Conservation (phyloP, 2,113 vertebrate species). For the Desmodus rotundus region DNA sequence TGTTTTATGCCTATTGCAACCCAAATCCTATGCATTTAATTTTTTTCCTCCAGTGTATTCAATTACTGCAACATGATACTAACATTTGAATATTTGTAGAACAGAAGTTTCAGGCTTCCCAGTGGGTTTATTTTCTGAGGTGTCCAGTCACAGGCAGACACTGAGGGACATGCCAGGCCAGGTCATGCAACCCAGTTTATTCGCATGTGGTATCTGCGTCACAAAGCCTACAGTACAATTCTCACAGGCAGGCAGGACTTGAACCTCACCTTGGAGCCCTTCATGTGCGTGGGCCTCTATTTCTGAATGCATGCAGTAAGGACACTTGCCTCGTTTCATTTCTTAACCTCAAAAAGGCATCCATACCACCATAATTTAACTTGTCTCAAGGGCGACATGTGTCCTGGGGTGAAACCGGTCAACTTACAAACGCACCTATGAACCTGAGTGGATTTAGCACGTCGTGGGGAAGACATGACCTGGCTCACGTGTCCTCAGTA, state of each 20-base stretch:
- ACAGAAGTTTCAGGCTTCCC: neutral
- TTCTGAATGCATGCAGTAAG: neutral
- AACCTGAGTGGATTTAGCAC: neutral
- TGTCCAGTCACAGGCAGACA: neutral
- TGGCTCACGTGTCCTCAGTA: neutral
- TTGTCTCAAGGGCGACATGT: neutral
- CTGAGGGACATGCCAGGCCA: accelerated
- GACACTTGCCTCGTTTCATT: neutral
- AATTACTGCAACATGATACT: neutral
- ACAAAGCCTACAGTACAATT: neutral
- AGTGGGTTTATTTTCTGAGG: neutral
- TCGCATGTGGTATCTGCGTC: neutral
- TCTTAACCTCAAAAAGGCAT: neutral
- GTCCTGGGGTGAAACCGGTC: neutral
- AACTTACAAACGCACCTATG: neutral
- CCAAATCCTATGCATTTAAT: neutral
- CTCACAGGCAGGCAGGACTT: neutral
- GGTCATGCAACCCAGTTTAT: neutral
- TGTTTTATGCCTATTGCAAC: neutral
- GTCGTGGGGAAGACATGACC: neutral
- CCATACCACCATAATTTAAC: neutral
- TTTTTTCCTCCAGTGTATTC: neutral
- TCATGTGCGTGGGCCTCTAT: neutral
- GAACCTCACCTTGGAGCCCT: neutral
- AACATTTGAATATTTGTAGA: neutral